phyloP scores from a whole-genome alignment of 2,113 vertebrate genomes.

The Poecilia latipinna region DNA sequence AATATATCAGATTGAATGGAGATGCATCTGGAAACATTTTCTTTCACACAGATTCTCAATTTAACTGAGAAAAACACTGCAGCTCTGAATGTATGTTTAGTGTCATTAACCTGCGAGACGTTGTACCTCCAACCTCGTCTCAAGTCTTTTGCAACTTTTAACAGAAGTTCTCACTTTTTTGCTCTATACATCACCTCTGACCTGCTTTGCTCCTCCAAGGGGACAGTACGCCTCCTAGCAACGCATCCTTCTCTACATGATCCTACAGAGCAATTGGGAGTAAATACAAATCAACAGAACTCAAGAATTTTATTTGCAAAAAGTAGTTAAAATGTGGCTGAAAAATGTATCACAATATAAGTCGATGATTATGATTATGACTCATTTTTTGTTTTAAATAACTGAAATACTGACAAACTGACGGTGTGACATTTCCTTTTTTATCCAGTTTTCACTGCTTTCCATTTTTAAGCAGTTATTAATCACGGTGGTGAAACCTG shows the following conservation, averaged over 20 bases:
- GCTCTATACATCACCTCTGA: neutral
- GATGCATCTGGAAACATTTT: too few species aligned
- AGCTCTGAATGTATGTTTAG: neutral
- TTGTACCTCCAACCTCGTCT: neutral
- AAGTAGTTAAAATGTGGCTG: too few species aligned
- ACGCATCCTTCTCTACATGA: neutral
- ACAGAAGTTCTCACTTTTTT: neutral
- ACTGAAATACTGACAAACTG: too few species aligned
- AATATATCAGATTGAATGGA: too few species aligned
- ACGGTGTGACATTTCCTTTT: too few species aligned
- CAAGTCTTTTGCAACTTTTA: neutral
- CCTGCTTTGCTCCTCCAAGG: neutral
- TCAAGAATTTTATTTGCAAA: neutral
- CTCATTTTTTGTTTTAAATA: too few species aligned
- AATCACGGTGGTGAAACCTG: too few species aligned
- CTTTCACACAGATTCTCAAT: neutral
- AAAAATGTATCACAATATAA: too few species aligned
- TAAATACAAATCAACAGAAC: neutral
- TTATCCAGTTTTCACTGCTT: too few species aligned
- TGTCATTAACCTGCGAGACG: neutral
- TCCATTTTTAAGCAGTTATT: too few species aligned
- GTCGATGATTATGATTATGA: too few species aligned
- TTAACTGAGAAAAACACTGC: neutral
- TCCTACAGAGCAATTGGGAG: neutral
- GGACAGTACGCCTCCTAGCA: neutral